Percentiles rank a stretch among this genome's conserved stretches.
phyloP scores from a whole-genome alignment of 2,797 vertebrate genomes.

The Syndactyla subalaris region DNA sequence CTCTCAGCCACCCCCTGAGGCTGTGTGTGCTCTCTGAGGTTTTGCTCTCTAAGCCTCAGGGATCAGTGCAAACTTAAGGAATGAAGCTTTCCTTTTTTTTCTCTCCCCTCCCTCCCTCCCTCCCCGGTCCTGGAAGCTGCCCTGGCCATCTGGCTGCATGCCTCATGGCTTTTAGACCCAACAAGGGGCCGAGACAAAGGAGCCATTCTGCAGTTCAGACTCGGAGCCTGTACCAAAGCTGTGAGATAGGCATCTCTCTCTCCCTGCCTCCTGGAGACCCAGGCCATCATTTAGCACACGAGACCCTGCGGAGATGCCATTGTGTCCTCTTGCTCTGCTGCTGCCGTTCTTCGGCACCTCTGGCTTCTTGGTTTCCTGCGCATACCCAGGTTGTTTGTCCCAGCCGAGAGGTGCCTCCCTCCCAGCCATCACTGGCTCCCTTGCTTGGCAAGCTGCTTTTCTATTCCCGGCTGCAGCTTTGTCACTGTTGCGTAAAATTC shows the following conservation, averaged over 20 bases:
- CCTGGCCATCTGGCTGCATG: constrained; percentile 16
- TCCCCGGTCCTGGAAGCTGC: background rate
- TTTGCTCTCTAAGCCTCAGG: background rate
- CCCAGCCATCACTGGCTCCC: background rate
- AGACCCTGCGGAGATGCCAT: background rate
- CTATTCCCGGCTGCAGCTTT: background rate
- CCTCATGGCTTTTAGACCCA: constrained; percentile 1
- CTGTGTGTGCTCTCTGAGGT: background rate
- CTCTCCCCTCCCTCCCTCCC: background rate
- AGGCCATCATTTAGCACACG: fast-evolving
- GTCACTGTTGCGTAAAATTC: background rate
- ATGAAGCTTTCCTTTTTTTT: background rate
- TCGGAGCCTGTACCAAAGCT: background rate
- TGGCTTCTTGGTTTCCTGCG: background rate
- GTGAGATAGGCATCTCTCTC: background rate
- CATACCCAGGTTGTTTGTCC: fast-evolving
- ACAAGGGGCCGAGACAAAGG: background rate
- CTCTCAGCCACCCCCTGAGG: background rate
- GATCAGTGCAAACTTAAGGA: background rate
- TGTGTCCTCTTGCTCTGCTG: background rate
- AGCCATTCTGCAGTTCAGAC: background rate
- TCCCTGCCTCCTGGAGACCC: background rate
- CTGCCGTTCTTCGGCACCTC: background rate
- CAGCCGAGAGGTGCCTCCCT: background rate
- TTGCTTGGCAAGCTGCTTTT: background rate